Base-by-base conservation (phyloP, 2,797 vertebrate species). In the Nasua narica region DNA sequence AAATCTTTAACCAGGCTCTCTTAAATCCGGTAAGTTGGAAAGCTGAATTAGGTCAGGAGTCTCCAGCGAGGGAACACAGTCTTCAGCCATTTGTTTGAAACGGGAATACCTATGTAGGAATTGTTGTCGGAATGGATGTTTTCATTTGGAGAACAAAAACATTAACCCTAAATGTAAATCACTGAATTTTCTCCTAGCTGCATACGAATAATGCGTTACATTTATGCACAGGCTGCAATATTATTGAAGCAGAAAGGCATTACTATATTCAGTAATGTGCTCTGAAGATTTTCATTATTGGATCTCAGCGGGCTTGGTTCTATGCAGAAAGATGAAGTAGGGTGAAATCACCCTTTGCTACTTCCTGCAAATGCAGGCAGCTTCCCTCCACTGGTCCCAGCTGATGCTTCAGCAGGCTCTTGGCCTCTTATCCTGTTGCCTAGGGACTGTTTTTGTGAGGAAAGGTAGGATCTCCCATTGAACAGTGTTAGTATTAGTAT, bases 271-370 rank as follows among this genome's bases (percentile, higher is more conserved):
- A 87, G 91, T 96, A 96, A 96, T 93, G 95, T 91, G 43, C 87
- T 97, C 93, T 90, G 97, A 94, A 96, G 91, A 93, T 93, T 97
- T 97, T 96, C 97, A 97, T 97, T 95, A 95, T 85, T 92, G 93
- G 81, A 40, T 94, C 96, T 95, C 94, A 96, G 94, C 94, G 94
- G 97, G 84, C 69, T 92, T 94, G 70, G 81, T 95, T 96, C 94
- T 88, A 78, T 87, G 96, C 95, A 87, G 91, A 90, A 96, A 94
- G 91, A 95, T 92, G 89, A 95, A 97, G 87, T 79, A 46, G 65
- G 65, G 54, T 87, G 76, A 96, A 91, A 58, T 92, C 77, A 82
- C 72, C 87, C 65, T 52, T 91, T 32, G 70, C 81, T 25, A 5
- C 48, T 82, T 90, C 35, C 54, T 72, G 81, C 78, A 74, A 84